Evolutionary conservation across 92 coral and sea anemone species (phyloP), one percentile per base, ranked within the genome.

Genomic region (Parazoanthus swiftii): DNA sequence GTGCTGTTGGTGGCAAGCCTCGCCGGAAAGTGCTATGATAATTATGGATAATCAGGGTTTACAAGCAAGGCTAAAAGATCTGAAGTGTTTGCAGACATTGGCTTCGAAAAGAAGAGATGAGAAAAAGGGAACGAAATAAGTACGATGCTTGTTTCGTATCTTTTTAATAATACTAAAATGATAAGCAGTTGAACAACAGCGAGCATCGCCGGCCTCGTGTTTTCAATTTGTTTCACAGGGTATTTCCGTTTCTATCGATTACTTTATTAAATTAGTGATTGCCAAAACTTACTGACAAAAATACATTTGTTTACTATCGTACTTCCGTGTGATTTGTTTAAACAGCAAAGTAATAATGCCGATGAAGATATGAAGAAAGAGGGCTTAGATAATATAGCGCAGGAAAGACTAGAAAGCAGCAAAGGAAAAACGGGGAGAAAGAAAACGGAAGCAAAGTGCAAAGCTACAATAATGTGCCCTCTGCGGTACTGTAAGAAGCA

Each of bases 391-490:
- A 26, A 77, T 39, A 43, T 39, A 18, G 35, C n/a, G 37, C 56
- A 77, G 63, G 29, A 43, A 15, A 7, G 46, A 58, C 29, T 35
- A 51, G n/a, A 51, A 26, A 46, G 86, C 78, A 89, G 56, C 63
- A 36, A 82, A 73, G 88, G 44, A 79, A 79, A 79, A 59, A 54
- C 79, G 39, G 48, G 20, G 42, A 48, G 58, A 77, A 77, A 77
- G 81, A 89, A 89, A 86, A 59, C 56, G 74, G 76, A 37, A 82
- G 21, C 82, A 48, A 89, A 88, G 74, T 76, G 74, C 58, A 89
- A 70, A 26, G 83, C 68, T 50, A 2, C 70, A 26, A 50, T 50
- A 50, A 42, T 50, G 70, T 80, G 84, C 44, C 71, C 84, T 51
- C 44, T 80, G 8, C 39, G n/a, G 43, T 56, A 80, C 84, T 80